Evolutionary conservation across 1,140 invertebrate genomes (phyloP).

Genomic region (Fopius arisanus): DNA sequence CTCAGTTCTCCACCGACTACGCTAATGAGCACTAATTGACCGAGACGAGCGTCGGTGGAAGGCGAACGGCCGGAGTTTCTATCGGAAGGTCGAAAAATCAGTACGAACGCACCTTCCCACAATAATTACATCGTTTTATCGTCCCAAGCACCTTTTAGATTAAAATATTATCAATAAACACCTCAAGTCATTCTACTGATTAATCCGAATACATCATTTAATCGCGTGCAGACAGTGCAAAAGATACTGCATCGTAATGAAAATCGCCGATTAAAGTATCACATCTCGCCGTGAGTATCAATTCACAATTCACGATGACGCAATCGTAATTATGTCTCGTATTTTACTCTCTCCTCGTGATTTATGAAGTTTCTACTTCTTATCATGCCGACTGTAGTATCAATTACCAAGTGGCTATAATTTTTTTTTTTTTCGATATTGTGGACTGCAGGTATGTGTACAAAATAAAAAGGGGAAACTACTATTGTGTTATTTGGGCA

Average conservation of each 20-base stretch:
- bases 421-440: background rate
- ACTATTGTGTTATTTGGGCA: background rate
- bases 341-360: background rate
- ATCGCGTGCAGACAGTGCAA: background rate
- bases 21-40: conserved; percentile 51
- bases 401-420: background rate
- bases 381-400: background rate
- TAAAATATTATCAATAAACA: background rate
- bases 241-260: background rate
- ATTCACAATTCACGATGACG: background rate
- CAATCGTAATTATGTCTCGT: background rate
- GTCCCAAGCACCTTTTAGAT: background rate
- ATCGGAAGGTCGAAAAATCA: background rate
- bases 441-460: background rate
- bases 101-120: background rate
- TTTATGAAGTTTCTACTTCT: background rate
- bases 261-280: background rate
- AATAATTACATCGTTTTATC: background rate
- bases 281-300: too few relatives aligned
- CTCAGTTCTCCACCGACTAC: conserved; percentile 28
- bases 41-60: conserved; percentile 25
- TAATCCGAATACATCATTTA: background rate
- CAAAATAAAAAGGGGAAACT: background rate
- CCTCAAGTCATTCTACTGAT: background rate
- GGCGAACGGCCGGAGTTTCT: background rate